phyloP scores from a whole-genome alignment of 2,888 invertebrate species.

The Perizoma flavofasciatum region DNA sequence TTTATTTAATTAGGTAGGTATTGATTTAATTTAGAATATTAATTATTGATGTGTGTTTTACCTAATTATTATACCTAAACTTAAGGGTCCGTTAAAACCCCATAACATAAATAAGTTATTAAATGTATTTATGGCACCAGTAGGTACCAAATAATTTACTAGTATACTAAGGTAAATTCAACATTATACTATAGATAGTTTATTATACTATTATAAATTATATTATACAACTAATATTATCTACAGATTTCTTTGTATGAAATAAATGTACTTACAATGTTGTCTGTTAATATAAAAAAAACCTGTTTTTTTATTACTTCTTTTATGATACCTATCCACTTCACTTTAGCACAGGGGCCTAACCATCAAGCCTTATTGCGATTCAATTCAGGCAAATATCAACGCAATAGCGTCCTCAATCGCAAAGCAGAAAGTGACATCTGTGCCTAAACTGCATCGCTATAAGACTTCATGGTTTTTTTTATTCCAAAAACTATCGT shows the following conservation, averaged over 20 bases:
- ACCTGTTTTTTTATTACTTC: neutral
- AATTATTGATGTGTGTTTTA: no score
- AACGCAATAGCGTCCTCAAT: no score
- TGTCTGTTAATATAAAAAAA: conserved; percentile 46
- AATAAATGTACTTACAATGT: conserved; percentile 37
- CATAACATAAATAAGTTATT: neutral
- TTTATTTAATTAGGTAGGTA: no score
- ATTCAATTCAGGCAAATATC: no score
- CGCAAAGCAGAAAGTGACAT: no score
- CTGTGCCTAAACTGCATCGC: no score
- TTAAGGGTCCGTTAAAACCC: conserved; percentile 19
- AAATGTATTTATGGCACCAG: conserved; percentile 3
- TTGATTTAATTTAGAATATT: no score
- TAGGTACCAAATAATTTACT: neutral
- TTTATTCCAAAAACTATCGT: no score
- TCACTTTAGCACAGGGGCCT: neutral
- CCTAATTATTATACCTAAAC: neutral
- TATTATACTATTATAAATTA: neutral
- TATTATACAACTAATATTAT: conserved; percentile 16
- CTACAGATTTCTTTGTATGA: conserved; percentile 21
- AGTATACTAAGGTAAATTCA: neutral
- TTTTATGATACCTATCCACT: conserved; percentile 5
- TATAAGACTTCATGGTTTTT: no score
- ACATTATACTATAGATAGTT: no score
- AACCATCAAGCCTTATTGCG: no score